Conservation (phyloP, 2,888 invertebrate species). For the Drosophila crucigera region DNA sequence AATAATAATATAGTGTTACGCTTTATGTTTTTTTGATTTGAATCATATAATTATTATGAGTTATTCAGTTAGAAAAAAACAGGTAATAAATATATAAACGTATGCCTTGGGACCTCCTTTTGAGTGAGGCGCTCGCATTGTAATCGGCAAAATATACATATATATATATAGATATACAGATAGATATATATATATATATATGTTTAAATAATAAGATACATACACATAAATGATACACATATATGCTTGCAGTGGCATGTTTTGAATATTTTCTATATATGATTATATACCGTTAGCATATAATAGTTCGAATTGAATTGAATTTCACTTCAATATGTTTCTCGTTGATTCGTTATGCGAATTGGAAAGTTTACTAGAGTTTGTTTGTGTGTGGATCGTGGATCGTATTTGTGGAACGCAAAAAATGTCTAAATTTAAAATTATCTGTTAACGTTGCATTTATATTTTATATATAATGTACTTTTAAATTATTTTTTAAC, state of each 20-base stretch:
- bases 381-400: conserved; percentile 32
- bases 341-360: conserved; percentile 59
- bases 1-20: neutral
- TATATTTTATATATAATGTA: conserved; percentile 44
- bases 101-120: conserved; percentile 4
- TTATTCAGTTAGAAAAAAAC: conserved; percentile 27
- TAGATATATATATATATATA: neutral
- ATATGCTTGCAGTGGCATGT: conserved; percentile 59
- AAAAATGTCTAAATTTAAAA: conserved; percentile 56
- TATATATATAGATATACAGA: neutral
- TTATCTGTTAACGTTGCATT: conserved; percentile 63
- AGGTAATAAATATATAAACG: conserved; percentile 16
- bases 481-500: conserved; percentile 52
- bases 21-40: conserved; percentile 24
- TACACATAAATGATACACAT: conserved; percentile 19
- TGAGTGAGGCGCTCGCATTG: neutral
- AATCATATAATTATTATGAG: conserved; percentile 18
- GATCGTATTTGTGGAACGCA: conserved; percentile 59
- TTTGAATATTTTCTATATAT: conserved; percentile 50
- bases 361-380: conserved; percentile 61
- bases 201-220: conserved; percentile 25
- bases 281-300: conserved; percentile 51
- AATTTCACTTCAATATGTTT: conserved; percentile 41
- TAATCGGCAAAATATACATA: neutral
- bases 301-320: conserved; percentile 51